These are phyloP conservation scores for Tachyglossus aculeatus DNA, from an alignment of 2,797 vertebrate genomes.

Conservation along the genomic window DNA sequence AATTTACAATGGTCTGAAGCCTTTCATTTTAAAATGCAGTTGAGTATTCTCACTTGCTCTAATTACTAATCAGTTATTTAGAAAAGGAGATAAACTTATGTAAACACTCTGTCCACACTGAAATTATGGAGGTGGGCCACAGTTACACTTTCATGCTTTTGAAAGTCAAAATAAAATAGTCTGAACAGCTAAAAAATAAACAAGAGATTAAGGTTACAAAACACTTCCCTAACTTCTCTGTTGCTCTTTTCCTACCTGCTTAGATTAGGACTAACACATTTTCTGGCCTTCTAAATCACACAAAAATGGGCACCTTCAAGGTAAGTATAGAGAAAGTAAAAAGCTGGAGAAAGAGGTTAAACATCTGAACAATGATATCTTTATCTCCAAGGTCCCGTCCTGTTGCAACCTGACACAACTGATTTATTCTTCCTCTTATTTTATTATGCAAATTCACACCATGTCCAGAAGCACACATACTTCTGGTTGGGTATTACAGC, in stretches of 20 bases:
- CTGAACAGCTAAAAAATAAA: constrained; percentile 39
- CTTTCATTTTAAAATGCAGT: constrained; percentile 45
- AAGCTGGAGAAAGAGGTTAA: constrained; percentile 16
- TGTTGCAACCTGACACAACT: constrained; percentile 52
- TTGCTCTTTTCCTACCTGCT: too few species aligned
- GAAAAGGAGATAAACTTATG: constrained; percentile 38
- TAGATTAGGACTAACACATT: constrained; percentile 41
- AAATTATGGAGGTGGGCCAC: constrained; percentile 36
- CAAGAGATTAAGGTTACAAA: constrained; percentile 15
- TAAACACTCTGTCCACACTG: constrained; percentile 15
- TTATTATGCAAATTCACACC: constrained; percentile 62
- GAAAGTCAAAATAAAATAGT: constrained; percentile 35
- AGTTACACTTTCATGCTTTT: constrained; percentile 43
- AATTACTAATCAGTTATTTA: constrained; percentile 45
- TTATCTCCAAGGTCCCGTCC: constrained; percentile 51
- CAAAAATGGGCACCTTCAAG: constrained; percentile 44
- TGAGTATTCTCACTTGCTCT: constrained; percentile 27
- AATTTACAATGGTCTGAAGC: constrained; percentile 30
- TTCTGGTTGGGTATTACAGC: constrained; percentile 32
- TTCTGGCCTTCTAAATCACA: background rate
- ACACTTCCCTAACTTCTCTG: constrained; percentile 47
- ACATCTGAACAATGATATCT: constrained; percentile 55
- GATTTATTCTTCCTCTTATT: constrained; percentile 53
- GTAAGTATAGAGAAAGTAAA: constrained; percentile 42
- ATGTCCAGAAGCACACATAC: constrained; percentile 49